Percentiles rank a stretch among this genome's conserved stretches.
Conservation (phyloP, 2,888 invertebrate genomes). For the Tipula vernalis region DNA sequence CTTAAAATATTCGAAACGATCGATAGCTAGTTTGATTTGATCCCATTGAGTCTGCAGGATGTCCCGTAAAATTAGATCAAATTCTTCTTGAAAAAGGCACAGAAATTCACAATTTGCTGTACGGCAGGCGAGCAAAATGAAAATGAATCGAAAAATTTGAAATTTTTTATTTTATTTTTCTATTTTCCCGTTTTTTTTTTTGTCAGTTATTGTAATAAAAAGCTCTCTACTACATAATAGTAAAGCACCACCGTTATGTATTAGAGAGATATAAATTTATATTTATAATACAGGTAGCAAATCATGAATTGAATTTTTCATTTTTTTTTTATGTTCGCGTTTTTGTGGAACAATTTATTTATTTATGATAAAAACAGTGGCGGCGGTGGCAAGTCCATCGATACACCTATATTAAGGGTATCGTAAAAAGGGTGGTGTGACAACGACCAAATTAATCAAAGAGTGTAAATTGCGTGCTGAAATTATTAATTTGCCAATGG, state of each 20-base stretch:
- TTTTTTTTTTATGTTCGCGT: neutral
- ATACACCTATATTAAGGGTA: too few relatives aligned
- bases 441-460: too few relatives aligned
- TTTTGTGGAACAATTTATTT: neutral
- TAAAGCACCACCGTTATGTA: neutral
- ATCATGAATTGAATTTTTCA: neutral
- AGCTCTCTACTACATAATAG: neutral
- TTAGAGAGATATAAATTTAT: neutral
- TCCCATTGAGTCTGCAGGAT: constrained; percentile 28
- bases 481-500: too few relatives aligned
- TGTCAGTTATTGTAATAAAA: too few relatives aligned
- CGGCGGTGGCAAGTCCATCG: too few relatives aligned
- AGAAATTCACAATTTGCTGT: constrained; percentile 49
- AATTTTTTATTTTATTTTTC: neutral
- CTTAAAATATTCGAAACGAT: constrained; percentile 28
- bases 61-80: constrained; percentile 28
- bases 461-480: too few relatives aligned
- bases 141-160: neutral
- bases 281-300: neutral
- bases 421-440: too few relatives aligned
- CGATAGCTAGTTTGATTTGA: constrained; percentile 25
- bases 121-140: constrained; percentile 14
- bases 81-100: constrained; percentile 47
- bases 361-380: too few relatives aligned
- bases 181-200: too few relatives aligned